These are phyloP conservation scores for Scomber japonicus DNA, from an alignment of 2,113 vertebrate species.

Conservation along the genomic window DNA sequence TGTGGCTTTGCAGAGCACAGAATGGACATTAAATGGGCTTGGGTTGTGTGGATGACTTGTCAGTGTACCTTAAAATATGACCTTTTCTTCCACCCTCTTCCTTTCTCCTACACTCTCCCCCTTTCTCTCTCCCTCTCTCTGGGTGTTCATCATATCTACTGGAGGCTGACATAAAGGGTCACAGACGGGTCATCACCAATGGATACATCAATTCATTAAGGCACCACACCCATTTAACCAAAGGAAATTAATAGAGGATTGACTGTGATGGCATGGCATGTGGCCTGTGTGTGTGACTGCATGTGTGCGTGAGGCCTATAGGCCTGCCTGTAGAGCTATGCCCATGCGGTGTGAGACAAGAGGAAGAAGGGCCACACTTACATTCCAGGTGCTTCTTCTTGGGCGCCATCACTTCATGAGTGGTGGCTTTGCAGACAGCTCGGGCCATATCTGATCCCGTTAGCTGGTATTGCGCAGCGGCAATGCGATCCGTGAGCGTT, in stretches of 20 bases:
- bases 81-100: conserved; percentile 9
- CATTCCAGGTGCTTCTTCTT: conserved; percentile 99
- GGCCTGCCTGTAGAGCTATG: too few species aligned
- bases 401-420: conserved; percentile 98
- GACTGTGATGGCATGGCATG: conserved; percentile 6
- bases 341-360: not conserved
- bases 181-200: conserved; percentile 55
- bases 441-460: conserved; percentile 96
- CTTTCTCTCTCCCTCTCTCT: conserved; percentile 8
- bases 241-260: conserved; percentile 18
- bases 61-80: conserved; percentile 44
- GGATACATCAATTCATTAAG: conserved; percentile 49
- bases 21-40: conserved; percentile 10
- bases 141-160: conserved; percentile 41
- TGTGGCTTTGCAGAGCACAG: not conserved
- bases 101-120: not conserved
- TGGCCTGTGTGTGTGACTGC: not conserved
- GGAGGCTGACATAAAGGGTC: conserved; percentile 50
- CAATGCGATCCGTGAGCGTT: conserved; percentile 98
- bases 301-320: not conserved
- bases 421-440: conserved; percentile 98
- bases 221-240: conserved; percentile 61
- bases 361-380: conserved; percentile 84
- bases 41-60: conserved; percentile 10
- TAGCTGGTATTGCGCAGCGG: conserved; percentile 97